phyloP scores from a whole-genome alignment of 1,140 invertebrate species.

The Drosophila yakuba region DNA sequence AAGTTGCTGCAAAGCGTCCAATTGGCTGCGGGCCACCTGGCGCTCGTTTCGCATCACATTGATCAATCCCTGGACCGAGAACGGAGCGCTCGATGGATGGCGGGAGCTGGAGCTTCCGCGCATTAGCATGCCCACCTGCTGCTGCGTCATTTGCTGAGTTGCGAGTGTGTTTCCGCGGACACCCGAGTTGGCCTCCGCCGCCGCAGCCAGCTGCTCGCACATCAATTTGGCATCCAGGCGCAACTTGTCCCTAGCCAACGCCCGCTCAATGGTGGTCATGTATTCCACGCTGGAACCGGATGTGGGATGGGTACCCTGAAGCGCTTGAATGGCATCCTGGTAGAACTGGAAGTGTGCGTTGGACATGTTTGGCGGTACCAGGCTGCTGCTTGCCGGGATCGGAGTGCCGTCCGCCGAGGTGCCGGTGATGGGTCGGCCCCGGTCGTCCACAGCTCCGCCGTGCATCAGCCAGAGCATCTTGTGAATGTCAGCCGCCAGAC shows the following conservation, averaged over 20 bases:
- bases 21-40: conserved; percentile 44
- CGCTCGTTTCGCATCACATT: conserved; percentile 70
- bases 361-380: conserved; percentile 76
- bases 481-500: conserved; percentile 78
- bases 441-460: conserved; percentile 71
- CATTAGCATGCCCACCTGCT: conserved; percentile 56
- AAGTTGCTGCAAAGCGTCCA: conserved; percentile 64
- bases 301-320: conserved; percentile 58
- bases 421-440: conserved; percentile 65
- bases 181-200: conserved; percentile 26
- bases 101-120: conserved; percentile 20
- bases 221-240: conserved; percentile 66
- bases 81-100: conserved; percentile 2
- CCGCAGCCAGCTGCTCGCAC: conserved; percentile 65
- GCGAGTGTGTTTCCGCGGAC: conserved; percentile 3
- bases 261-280: conserved; percentile 64
- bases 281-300: conserved; percentile 59
- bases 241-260: conserved; percentile 59
- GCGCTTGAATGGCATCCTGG: conserved; percentile 76
- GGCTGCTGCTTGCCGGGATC: conserved; percentile 52
- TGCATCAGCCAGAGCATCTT: conserved; percentile 83
- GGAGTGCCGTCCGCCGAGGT: conserved; percentile 59
- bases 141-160: conserved; percentile 26
- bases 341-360: conserved; percentile 78
- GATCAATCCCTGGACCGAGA: conserved; percentile 71